Percentiles rank a stretch among this genome's conserved stretches.
Conservation (phyloP, 1,140 invertebrate genomes). For the Brachionus angularis region DNA sequence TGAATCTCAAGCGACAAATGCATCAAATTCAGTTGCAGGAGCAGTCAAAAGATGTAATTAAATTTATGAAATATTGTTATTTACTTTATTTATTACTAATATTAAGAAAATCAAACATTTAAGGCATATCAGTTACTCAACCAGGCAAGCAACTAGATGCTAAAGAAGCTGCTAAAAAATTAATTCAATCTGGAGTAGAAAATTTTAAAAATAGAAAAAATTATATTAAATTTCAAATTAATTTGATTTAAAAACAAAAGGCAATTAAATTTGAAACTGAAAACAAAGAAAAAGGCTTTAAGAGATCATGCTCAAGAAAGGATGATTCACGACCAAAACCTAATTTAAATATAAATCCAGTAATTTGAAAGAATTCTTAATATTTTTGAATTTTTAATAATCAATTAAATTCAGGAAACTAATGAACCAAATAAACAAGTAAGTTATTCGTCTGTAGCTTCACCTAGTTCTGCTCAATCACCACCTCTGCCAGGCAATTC, state of each 20-base stretch:
- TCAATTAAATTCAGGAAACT: background rate
- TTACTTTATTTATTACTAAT: too few species aligned
- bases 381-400: background rate
- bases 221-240: background rate
- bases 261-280: constrained; percentile 23
- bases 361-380: background rate
- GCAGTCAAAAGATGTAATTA: constrained; percentile 6
- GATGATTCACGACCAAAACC: background rate
- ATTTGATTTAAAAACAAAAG: background rate
- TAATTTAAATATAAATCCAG: constrained; percentile 19
- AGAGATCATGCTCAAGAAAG: constrained; percentile 13
- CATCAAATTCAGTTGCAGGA: background rate
- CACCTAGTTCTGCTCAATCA: constrained; percentile 8
- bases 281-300: constrained; percentile 37
- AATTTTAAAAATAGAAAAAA: background rate
- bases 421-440: constrained; percentile 34
- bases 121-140: background rate
- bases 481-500: constrained; percentile 2
- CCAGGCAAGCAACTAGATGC: constrained; percentile 31
- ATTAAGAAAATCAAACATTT: too few species aligned
- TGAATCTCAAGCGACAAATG: background rate
- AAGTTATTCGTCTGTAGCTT: constrained; percentile 27
- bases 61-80: too few species aligned
- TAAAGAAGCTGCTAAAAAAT: constrained; percentile 38
- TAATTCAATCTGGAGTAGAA: constrained; percentile 30